Evolutionary conservation across 2,113 vertebrate species (phyloP), one percentile per base, ranked within the genome.

Genomic region (Meleagris gallopavo): DNA sequence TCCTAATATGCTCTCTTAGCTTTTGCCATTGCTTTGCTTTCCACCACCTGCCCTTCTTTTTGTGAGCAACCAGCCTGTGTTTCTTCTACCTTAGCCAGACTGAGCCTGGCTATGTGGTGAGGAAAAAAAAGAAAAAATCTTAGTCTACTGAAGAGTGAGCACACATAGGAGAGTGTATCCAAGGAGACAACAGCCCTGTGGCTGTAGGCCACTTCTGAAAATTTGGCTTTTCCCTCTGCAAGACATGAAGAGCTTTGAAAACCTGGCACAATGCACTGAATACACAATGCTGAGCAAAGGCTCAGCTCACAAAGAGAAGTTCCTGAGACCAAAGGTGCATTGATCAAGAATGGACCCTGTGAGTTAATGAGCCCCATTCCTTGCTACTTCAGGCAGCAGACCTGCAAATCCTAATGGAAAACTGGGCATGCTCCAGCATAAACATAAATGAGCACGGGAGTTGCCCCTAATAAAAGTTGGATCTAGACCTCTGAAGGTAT

Each of bases 401-500:
- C 30, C 58, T 88, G 54, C 62, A 91, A 91, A 76, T 80, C 41
- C 71, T 65, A n/a, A 45, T 34, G 1, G 0, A 58, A 66, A 80
- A 83, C 17, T 61, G 36, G 70, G 77, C 36, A 30, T 19, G 3
- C 48, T 66, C 36, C 12, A 19, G 18, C 71, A 80, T 60, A 71
- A 57, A 18, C 40, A 38, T 60, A 76, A 65, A 24, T 41, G 24
- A 83, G 13, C 3, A 0, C 6, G 54, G 24, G 50, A 70, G 54
- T 34, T 77, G 75, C 21, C 71, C 32, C 38, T 87, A 54, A 85
- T 89, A 79, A 85, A 89, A 96, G 45, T 60, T 86, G 27, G 27
- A 83, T 83, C 60, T 43, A 64, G 79, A 90, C 79, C 79, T 95
- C 75, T 66, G 58, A 85, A 64, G 24, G 20, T 80, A 62, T 91